Percentiles rank a stretch among this genome's conserved stretches.
Evolutionary conservation across 2,113 vertebrate species (phyloP).

Genomic region (Vanacampus margaritifer): DNA sequence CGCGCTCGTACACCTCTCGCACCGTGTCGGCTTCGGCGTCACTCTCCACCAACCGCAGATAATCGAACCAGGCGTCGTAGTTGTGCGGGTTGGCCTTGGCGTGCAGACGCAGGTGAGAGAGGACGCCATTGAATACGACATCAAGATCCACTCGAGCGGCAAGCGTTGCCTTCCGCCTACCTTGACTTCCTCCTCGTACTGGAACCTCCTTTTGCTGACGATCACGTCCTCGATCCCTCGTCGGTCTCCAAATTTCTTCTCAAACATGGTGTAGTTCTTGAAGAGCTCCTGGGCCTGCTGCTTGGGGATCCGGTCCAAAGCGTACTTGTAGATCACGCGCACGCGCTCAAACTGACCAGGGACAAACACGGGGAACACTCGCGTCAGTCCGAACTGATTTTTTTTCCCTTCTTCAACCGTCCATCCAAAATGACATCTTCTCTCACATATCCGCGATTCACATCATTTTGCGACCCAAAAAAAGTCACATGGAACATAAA

Average conservation of each 20-base stretch:
- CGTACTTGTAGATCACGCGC: constrained; percentile 94
- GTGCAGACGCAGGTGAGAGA: background rate
- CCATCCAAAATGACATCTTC: too few species aligned
- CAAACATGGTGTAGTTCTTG: constrained; percentile 97
- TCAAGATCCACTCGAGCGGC: too few species aligned
- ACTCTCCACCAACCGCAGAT: constrained; percentile 92
- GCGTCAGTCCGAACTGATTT: background rate
- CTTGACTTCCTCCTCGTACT: constrained; percentile 98
- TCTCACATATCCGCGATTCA: too few species aligned
- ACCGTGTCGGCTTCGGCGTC: constrained; percentile 82
- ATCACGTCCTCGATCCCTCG: constrained; percentile 97
- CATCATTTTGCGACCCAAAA: too few species aligned
- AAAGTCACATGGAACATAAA: background rate
- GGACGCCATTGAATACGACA: too few species aligned
- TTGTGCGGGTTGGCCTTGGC: constrained; percentile 92
- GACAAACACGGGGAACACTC: background rate
- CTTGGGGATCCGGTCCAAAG: constrained; percentile 91
- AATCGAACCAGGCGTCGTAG: constrained; percentile 97
- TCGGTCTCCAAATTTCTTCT: constrained; percentile 96
- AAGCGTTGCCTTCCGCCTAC: constrained; percentile 66
- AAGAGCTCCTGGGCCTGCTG: constrained; percentile 95
- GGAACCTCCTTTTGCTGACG: constrained; percentile 93
- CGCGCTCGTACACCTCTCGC: constrained; percentile 91
- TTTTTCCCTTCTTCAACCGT: background rate
- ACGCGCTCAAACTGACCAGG: constrained; percentile 89